Base-by-base conservation (phyloP, 2,113 vertebrate species). In the Apodemus sylvaticus region DNA sequence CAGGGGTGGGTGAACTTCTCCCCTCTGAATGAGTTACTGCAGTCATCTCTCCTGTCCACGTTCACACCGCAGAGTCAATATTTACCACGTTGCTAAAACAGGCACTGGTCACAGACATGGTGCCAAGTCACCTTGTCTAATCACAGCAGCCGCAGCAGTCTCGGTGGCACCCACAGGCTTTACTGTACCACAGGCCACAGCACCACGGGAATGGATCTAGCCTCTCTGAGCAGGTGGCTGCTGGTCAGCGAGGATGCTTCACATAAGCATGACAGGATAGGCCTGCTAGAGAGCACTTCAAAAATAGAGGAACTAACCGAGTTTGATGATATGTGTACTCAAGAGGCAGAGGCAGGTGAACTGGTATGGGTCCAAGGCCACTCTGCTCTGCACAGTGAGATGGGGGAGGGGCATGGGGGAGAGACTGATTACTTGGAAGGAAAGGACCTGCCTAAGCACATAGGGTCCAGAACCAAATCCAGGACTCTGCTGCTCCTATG, bases 21-120 rank as follows among this genome's bases (percentile, higher is more conserved):
- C 94, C 88, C 91, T 94, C 55, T 36, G 16, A 71, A 91, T 68
- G 91, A 96, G 70, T 82, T 78, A 93, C 55, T 17, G n/a, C 3
- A 16, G 77, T 97, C 97, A 97, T 98, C 97, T 98, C 92, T 92
- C 74, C 92, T 98, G 96, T 97, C 96, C 93, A 86, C 95, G 97
- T 96, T 97, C 74, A 79, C 93, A 94, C 86, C 53, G 62, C 92
- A 93, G 81, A 96, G 97, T 96, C 98, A 98, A 98, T 98, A 98
- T 98, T 98, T 97, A 97, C 88, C 64, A 55, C 90, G 60, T 94
- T 96, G 97, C 95, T 97, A 96, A 94, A 97, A 94, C 79, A 96
- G 90, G 0, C 0, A 78, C 42, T 64, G 94, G 8, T 55, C 85
- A 48, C 62, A 12, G 90, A 89, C 62, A 34, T 3, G 3, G 48